Conservation (phyloP, 2,113 vertebrate species). For the Alectura lathami region DNA sequence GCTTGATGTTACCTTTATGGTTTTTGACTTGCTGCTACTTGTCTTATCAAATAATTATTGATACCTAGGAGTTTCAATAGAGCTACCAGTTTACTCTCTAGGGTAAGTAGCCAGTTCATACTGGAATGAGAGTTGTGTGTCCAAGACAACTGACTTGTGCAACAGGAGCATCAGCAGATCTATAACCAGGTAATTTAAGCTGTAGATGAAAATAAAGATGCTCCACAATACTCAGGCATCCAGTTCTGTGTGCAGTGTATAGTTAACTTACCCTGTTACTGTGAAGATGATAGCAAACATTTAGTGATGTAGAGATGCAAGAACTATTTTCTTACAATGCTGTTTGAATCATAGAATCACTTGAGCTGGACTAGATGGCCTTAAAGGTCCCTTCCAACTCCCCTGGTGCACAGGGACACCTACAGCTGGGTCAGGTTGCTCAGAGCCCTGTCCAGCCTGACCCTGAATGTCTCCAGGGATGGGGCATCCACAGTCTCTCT, state of each 20-base stretch:
- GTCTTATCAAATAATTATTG: background rate
- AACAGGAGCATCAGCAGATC: background rate
- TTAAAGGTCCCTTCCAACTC: too few relatives aligned
- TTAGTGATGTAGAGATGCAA: background rate
- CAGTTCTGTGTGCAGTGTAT: background rate
- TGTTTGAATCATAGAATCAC: too few relatives aligned
- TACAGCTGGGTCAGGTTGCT: too few relatives aligned
- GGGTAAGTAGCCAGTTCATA: background rate
- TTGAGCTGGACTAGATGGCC: too few relatives aligned
- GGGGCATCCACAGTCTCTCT: too few relatives aligned
- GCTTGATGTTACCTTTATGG: background rate
- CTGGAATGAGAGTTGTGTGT: background rate
- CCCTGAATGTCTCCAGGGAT: too few relatives aligned
- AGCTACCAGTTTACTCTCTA: background rate
- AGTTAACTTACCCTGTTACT: background rate
- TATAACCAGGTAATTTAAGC: background rate
- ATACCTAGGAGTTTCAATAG: background rate
- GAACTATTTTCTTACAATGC: background rate
- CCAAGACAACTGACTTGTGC: background rate
- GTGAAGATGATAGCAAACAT: background rate
- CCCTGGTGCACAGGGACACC: too few relatives aligned
- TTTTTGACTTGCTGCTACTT: background rate
- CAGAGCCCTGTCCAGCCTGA: too few relatives aligned
- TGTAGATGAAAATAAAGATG: background rate
- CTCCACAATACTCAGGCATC: background rate